Evolutionary conservation across 2,888 invertebrate species (phyloP).

Genomic region (Drosophila conformis): DNA sequence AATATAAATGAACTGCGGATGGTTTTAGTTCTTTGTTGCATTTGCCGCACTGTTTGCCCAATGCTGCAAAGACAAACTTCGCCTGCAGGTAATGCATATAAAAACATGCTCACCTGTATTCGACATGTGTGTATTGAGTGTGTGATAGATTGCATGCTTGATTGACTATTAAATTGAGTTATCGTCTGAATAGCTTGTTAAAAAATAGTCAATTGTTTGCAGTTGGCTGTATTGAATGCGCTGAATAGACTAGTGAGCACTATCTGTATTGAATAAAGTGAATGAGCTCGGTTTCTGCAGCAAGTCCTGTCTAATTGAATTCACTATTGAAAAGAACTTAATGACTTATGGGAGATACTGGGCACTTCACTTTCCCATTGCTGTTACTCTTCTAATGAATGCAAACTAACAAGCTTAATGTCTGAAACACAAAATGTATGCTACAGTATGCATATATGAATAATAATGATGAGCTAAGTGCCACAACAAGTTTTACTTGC

Average conservation of each 20-base stretch:
- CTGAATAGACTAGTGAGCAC: slow-evolving; percentile 13
- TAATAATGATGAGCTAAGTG: neutral
- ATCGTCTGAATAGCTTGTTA: slow-evolving; percentile 40
- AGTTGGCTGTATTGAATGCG: slow-evolving; percentile 27
- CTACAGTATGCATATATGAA: neutral
- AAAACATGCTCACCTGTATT: slow-evolving; percentile 12
- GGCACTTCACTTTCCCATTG: neutral
- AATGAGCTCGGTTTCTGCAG: slow-evolving; percentile 1
- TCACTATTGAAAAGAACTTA: slow-evolving; percentile 15
- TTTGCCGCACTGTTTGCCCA: slow-evolving; percentile 72
- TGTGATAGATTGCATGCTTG: slow-evolving; percentile 51
- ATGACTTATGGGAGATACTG: neutral
- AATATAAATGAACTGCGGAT: slow-evolving; percentile 71
- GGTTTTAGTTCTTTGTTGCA: slow-evolving; percentile 51
- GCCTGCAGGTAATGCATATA: slow-evolving; percentile 33
- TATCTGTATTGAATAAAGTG: neutral
- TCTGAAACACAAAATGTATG: neutral
- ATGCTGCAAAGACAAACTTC: slow-evolving; percentile 12
- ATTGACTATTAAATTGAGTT: slow-evolving; percentile 73
- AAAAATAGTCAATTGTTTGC: slow-evolving; percentile 38
- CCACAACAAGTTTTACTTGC: neutral
- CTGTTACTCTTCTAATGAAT: neutral
- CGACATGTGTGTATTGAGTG: neutral
- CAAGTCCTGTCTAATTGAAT: slow-evolving; percentile 57
- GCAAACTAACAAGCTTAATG: neutral